A percentile compares a stretch with the other conserved stretches of the same genome.
Conservation (phyloP, 92 coral and sea anemone species). For the Blastomussa wellsi region DNA sequence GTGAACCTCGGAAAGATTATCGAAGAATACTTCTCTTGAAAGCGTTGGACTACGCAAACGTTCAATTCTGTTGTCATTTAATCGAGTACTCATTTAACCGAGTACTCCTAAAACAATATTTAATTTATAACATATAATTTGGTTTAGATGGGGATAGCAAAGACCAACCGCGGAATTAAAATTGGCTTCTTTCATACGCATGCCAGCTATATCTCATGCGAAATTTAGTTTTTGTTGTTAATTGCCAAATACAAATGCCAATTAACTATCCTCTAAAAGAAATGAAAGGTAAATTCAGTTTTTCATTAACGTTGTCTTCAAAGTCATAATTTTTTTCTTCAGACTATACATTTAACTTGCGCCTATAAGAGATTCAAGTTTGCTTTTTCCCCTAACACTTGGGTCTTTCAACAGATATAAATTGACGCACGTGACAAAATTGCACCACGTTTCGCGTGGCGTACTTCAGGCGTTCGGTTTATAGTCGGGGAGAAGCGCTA, state of each 20-base stretch:
- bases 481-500: no score
- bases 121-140: no score
- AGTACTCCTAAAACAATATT: no score
- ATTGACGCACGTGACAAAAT: background rate
- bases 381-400: background rate
- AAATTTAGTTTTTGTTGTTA: background rate
- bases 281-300: background rate
- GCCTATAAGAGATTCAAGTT: background rate
- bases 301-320: slow-evolving; percentile 27
- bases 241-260: slow-evolving; percentile 19
- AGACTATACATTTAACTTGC: background rate
- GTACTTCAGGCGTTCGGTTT: no score
- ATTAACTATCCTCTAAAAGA: background rate
- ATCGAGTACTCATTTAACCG: no score
- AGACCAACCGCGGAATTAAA: background rate
- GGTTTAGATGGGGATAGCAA: background rate
- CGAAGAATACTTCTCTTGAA: no score
- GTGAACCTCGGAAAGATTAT: background rate
- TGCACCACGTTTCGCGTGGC: no score
- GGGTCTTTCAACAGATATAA: background rate
- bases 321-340: background rate
- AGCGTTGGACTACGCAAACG: background rate
- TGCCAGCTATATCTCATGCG: background rate
- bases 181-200: background rate
- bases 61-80: no score